Evolutionary conservation across 2,113 vertebrate genomes (phyloP).

Genomic region (Cathartes aura): DNA sequence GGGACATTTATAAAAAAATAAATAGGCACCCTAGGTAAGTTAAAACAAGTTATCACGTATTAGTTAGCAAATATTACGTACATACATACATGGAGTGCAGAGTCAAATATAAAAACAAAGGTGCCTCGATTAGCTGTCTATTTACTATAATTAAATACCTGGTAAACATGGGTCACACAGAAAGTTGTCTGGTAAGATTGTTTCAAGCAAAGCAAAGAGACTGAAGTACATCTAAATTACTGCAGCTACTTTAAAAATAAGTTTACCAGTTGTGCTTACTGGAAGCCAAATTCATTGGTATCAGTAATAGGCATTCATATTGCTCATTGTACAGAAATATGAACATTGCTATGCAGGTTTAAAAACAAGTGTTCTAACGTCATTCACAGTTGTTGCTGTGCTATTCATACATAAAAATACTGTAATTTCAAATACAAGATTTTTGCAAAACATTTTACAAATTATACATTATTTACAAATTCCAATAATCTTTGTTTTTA

Average conservation of each 20-base stretch:
- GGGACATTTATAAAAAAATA: conserved; percentile 73
- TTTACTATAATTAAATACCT: conserved; percentile 14
- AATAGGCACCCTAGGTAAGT: conserved; percentile 74
- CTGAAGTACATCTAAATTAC: background rate
- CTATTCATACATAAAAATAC: conserved; percentile 63
- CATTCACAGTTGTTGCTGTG: conserved; percentile 62
- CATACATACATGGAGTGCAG: conserved; percentile 49
- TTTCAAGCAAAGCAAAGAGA: conserved; percentile 21
- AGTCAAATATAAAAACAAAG: conserved; percentile 61
- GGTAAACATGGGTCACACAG: conserved; percentile 22
- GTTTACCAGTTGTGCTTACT: conserved; percentile 46
- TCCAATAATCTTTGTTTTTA: conserved; percentile 19
- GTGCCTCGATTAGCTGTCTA: conserved; percentile 30
- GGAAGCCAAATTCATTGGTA: conserved; percentile 38
- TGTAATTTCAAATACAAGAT: conserved; percentile 66
- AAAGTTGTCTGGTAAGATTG: background rate
- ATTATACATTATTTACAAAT: conserved; percentile 73
- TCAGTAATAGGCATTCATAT: conserved; percentile 34
- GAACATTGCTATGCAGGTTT: conserved; percentile 14
- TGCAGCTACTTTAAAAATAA: background rate
- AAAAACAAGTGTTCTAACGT: conserved; percentile 42
- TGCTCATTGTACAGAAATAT: conserved; percentile 18
- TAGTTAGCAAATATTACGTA: conserved; percentile 54
- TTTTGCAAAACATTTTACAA: conserved; percentile 66
- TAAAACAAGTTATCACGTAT: conserved; percentile 53